Percentiles rank a stretch among this genome's conserved stretches.
Conservation (phyloP, 2,888 invertebrate genomes). For the Thecophora atra region DNA sequence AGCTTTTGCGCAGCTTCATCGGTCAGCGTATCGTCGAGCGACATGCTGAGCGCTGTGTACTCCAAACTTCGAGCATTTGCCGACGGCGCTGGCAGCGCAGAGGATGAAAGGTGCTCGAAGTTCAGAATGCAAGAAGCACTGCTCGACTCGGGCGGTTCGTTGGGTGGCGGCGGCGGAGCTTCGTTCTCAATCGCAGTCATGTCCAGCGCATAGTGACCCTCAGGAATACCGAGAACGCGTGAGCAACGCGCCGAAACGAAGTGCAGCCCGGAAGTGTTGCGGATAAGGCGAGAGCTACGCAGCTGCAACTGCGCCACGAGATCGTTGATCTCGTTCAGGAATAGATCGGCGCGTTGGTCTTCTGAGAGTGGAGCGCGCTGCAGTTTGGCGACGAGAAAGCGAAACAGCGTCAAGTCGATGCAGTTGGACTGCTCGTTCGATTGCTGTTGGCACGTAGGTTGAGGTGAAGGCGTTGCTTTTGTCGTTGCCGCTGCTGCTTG, state of each 20-base stretch:
- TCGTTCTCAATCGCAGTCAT: slow-evolving; percentile 57
- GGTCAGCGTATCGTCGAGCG: slow-evolving; percentile 61
- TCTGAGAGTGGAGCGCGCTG: slow-evolving; percentile 58
- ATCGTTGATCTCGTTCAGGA: slow-evolving; percentile 62
- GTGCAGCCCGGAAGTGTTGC: slow-evolving; percentile 62
- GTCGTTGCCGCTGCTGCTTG: background rate
- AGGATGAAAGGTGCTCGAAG: slow-evolving; percentile 42
- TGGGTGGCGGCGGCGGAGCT: slow-evolving; percentile 53
- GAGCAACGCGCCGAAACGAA: slow-evolving; percentile 60
- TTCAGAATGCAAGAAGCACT: slow-evolving; percentile 44
- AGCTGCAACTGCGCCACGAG: slow-evolving; percentile 61
- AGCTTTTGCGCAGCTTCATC: slow-evolving; percentile 64
- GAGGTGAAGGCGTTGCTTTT: slow-evolving; percentile 1
- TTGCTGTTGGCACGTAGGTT: slow-evolving; percentile 8
- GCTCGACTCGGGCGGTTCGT: slow-evolving; percentile 48
- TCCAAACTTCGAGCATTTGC: slow-evolving; percentile 53
- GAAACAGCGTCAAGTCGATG: slow-evolving; percentile 56
- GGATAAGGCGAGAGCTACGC: slow-evolving; percentile 60
- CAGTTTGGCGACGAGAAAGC: slow-evolving; percentile 58
- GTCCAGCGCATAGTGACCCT: slow-evolving; percentile 64
- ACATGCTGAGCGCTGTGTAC: slow-evolving; percentile 63
- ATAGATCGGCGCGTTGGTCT: slow-evolving; percentile 62
- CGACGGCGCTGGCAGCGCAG: slow-evolving; percentile 40
- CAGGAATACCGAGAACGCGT: slow-evolving; percentile 63
- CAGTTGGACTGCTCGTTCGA: background rate